A percentile compares a stretch with the other conserved stretches of the same genome.
phyloP scores from a whole-genome alignment of 2,888 invertebrate genomes.

The Calliphora vomitoria region DNA sequence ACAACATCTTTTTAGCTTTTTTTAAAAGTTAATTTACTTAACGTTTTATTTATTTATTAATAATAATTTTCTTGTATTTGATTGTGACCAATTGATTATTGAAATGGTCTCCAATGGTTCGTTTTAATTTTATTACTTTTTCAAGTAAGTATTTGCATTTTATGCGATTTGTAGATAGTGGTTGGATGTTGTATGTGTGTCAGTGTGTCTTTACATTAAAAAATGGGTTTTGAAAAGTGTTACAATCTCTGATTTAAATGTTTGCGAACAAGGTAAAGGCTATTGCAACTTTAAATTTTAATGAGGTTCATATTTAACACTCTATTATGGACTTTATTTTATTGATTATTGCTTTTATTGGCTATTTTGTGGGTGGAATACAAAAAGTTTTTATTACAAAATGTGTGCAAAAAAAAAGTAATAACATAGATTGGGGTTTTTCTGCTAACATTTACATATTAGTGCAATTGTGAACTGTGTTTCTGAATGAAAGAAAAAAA shows the following conservation, averaged over 20 bases:
- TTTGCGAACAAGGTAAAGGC: slow-evolving; percentile 68
- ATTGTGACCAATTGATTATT: slow-evolving; percentile 48
- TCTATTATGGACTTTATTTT: slow-evolving; percentile 38
- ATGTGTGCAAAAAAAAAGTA: slow-evolving; percentile 4
- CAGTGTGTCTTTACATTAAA: slow-evolving; percentile 50
- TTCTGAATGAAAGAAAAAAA: not conserved
- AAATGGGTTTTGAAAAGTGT: slow-evolving; percentile 56
- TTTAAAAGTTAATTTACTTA: slow-evolving; percentile 46
- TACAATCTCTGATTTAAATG: slow-evolving; percentile 57
- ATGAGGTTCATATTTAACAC: slow-evolving; percentile 36
- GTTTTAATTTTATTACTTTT: slow-evolving; percentile 6
- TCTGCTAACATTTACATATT: not conserved
- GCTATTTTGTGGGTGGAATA: slow-evolving; percentile 32
- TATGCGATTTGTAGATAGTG: not conserved
- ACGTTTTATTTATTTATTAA: slow-evolving; percentile 25
- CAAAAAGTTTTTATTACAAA: slow-evolving; percentile 1
- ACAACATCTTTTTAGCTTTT: slow-evolving; percentile 36
- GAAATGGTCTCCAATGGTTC: slow-evolving; percentile 25
- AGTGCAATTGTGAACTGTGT: not conserved
- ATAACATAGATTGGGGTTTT: not conserved
- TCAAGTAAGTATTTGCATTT: not conserved
- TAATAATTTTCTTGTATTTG: slow-evolving; percentile 30
- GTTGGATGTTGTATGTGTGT: slow-evolving; percentile 38
- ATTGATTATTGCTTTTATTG: slow-evolving; percentile 30
- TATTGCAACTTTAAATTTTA: slow-evolving; percentile 63